phyloP scores from a whole-genome alignment of 2,797 vertebrate genomes.

The Chelmon rostratus region DNA sequence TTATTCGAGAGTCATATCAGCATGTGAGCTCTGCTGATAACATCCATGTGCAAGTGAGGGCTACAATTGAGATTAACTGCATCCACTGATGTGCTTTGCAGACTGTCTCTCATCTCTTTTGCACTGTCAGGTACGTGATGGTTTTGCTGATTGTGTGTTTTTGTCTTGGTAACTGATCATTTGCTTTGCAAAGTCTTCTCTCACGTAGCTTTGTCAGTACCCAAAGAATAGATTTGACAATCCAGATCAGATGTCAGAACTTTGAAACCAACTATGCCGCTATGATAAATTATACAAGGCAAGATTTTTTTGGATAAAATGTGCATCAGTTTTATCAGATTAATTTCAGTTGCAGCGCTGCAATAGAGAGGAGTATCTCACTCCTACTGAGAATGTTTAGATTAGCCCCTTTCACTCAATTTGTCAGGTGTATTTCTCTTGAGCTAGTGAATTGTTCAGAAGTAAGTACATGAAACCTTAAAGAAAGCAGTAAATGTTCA shows the following conservation, averaged over 20 bases:
- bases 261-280: constrained; percentile 13
- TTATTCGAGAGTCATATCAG: constrained; percentile 13
- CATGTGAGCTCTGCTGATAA: constrained; percentile 16
- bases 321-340: constrained; percentile 3
- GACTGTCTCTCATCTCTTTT: constrained; percentile 19
- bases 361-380: background rate
- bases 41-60: background rate
- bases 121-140: constrained; percentile 37
- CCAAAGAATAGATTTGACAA: constrained; percentile 4
- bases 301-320: background rate
- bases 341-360: background rate
- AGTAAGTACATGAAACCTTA: background rate
- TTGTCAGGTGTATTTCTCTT: constrained; percentile 1
- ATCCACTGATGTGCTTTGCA: constrained; percentile 23
- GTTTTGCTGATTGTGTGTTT: constrained; percentile 46
- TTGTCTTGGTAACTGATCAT: constrained; percentile 29
- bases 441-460: background rate
- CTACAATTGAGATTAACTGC: constrained; percentile 10
- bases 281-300: constrained; percentile 3
- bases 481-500: background rate
- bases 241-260: constrained; percentile 28
- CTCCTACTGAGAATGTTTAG: background rate
- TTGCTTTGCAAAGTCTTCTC: constrained; percentile 38
- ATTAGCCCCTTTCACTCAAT: background rate
- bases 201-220: constrained; percentile 7